Evolutionary conservation across 2,888 invertebrate genomes (phyloP).

Genomic region (Tipula unca): DNA sequence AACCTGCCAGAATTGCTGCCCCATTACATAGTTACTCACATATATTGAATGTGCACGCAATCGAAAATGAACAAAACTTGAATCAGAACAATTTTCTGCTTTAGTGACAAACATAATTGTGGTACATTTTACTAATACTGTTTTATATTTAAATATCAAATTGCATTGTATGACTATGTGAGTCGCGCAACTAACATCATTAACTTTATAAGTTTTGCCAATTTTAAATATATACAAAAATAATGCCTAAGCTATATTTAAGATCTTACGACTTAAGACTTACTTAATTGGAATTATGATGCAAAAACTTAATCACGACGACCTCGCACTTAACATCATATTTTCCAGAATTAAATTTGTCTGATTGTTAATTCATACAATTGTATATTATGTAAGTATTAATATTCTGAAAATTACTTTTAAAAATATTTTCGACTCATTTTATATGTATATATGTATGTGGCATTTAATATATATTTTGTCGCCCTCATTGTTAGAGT

Average conservation of each 20-base stretch:
- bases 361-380: not conserved
- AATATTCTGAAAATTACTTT: no score
- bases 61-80: not conserved
- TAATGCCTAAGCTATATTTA: not conserved
- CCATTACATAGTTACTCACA: no score
- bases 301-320: not conserved
- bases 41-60: no score
- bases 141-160: not conserved
- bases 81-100: not conserved
- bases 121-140: not conserved
- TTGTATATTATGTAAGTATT: no score
- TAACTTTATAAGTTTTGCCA: not conserved
- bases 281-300: not conserved
- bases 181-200: not conserved
- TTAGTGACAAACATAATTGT: not conserved
- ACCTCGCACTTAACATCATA: not conserved
- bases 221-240: not conserved
- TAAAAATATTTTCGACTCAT: no score
- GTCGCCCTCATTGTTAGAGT: no score
- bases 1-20: no score
- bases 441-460: no score
- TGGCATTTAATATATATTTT: no score
- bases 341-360: not conserved
- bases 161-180: not conserved
- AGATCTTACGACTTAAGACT: no score